A percentile compares a stretch with the other conserved stretches of the same genome.
phyloP scores from a whole-genome alignment of 2,888 invertebrate genomes.

The Hermodice carunculata region DNA sequence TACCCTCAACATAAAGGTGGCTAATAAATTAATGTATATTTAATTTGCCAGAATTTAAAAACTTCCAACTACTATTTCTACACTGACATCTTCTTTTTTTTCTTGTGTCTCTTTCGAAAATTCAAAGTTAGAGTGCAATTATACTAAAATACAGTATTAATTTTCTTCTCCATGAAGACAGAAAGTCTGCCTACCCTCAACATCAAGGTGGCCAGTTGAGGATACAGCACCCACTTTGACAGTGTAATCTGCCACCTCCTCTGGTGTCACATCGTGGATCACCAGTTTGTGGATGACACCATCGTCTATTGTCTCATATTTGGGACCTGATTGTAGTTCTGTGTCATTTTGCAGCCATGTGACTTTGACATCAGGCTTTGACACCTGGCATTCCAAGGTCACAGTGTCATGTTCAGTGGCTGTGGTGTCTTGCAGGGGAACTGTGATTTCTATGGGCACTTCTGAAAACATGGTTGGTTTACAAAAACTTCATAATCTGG shows the following conservation, averaged over 20 bases:
- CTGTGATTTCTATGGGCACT: constrained; percentile 51
- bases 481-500: too few species aligned
- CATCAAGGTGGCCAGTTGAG: constrained; percentile 52
- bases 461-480: too few species aligned
- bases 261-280: constrained; percentile 53
- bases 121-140: too few species aligned
- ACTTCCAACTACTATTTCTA: too few species aligned
- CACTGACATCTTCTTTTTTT: too few species aligned
- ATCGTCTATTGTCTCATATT: constrained; percentile 51
- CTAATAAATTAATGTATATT: too few species aligned
- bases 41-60: too few species aligned
- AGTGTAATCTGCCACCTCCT: constrained; percentile 67
- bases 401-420: constrained; percentile 50
- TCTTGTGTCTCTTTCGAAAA: too few species aligned
- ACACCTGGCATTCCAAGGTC: constrained; percentile 60
- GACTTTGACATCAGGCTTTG: constrained; percentile 57
- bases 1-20: too few species aligned
- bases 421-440: constrained; percentile 55
- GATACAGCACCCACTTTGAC: constrained; percentile 53
- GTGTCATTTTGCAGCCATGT: constrained; percentile 65
- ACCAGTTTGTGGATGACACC: constrained; percentile 56
- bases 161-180: too few species aligned
- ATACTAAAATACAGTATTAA: too few species aligned
- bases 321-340: too few species aligned
- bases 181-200: constrained; percentile 62